Base-by-base conservation (phyloP, 2,888 invertebrate species). In the Microctonus hyperodae region DNA sequence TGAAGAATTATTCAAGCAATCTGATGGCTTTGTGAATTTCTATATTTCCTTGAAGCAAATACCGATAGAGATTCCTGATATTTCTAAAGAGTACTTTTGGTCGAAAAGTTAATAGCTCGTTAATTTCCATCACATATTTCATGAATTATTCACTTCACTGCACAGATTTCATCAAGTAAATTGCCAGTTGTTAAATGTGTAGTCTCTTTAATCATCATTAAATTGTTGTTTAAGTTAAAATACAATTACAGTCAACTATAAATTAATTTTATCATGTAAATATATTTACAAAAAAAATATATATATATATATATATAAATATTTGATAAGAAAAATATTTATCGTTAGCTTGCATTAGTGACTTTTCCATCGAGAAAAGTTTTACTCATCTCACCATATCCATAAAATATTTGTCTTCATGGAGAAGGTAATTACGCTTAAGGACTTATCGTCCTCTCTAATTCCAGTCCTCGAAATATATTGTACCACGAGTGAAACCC, bases 371-470 rank as follows among this genome's bases (percentile, higher is more conserved):
- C 11, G 13, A n/a, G n/a, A 6, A 37, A 37, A n/a, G n/a, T n/a
- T 37, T 37, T 4, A n/a, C 11, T n/a, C 37, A 37, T 61, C 31
- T 51, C 50, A 22, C 23, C 55, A 37, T 63, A 53, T 63, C 50
- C 25, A 51, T 51, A 25, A 51, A 22, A 51, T 25, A 11, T 51
- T 51, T 51, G 50, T 23, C 50, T 25, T 22, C 50, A 51, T 51
- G 50, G 37, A 37, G n/a, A 35, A 13, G 55, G n/a, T 40, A 63
- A 63, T 63, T 63, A 63, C 63, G 40, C 53, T 55, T 63, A 37
- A 35, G 37, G 63, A 63, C 63, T 63, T 63, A 63, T 63, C 63
- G 25, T 53, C 40, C 25, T 37, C 63, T 63, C 63, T 40, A 63
- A 63, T 63, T 63, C 40, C 37, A 23, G 55, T 28, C 55, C 37